phyloP scores from a whole-genome alignment of 2,888 invertebrate species.

The Volucella inanis region DNA sequence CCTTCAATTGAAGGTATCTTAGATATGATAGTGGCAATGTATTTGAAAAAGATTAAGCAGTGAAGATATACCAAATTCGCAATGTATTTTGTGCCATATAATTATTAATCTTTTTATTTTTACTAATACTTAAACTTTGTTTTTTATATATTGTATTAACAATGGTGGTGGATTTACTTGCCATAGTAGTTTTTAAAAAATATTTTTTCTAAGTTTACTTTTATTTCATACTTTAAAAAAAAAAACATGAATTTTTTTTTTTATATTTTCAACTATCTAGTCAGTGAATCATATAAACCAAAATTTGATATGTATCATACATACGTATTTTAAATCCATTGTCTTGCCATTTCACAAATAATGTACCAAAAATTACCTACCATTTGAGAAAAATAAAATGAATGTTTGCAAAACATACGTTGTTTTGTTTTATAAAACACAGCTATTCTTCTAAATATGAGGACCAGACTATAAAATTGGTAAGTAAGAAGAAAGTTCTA shows the following conservation, averaged over 20 bases:
- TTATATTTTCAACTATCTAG: slow-evolving; percentile 41
- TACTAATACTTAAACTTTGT: slow-evolving; percentile 32
- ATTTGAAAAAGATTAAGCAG: slow-evolving; percentile 80
- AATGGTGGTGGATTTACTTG: slow-evolving; percentile 62
- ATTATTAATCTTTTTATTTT: slow-evolving; percentile 21
- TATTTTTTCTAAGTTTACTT: slow-evolving; percentile 7
- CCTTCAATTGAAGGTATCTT: slow-evolving; percentile 91
- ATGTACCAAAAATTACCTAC: slow-evolving; percentile 28
- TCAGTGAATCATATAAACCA: slow-evolving; percentile 52
- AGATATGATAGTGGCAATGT: slow-evolving; percentile 84
- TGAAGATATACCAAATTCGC: slow-evolving; percentile 35
- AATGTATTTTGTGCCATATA: slow-evolving; percentile 63
- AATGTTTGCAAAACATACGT: background rate
- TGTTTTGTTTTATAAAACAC: too few species aligned
- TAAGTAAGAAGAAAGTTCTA: too few species aligned
- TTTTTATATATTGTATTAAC: background rate
- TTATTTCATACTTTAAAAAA: slow-evolving; percentile 6
- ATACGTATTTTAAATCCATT: slow-evolving; percentile 15
- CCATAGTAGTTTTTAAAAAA: slow-evolving; percentile 56
- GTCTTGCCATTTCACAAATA: slow-evolving; percentile 54
- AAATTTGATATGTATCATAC: background rate
- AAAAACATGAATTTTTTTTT: background rate
- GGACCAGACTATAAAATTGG: too few species aligned
- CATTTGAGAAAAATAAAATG: slow-evolving; percentile 18
- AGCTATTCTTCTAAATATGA: too few species aligned